Evolutionary conservation across 2,113 vertebrate species (phyloP).

Genomic region (Narcine bancroftii): DNA sequence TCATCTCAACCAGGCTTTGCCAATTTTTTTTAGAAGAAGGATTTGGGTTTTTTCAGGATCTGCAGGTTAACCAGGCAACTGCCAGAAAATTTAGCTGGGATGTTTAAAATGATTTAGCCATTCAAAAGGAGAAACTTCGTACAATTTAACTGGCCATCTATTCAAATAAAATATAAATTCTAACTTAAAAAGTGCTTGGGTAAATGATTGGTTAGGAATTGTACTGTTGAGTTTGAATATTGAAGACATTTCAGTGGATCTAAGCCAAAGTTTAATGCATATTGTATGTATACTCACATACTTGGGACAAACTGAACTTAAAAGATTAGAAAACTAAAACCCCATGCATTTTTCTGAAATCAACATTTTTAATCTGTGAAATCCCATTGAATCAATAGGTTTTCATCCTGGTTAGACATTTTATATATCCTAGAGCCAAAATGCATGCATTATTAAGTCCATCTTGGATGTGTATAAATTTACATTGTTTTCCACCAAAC

Average conservation of each 20-base stretch:
- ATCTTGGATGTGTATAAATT: background rate
- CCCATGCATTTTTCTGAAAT: constrained; percentile 26
- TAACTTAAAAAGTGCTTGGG: background rate
- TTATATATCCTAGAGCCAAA: background rate
- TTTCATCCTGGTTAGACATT: constrained; percentile 23
- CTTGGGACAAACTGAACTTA: background rate
- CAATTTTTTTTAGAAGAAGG: constrained; percentile 55
- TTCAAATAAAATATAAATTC: constrained; percentile 22
- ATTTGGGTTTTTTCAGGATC: constrained; percentile 62
- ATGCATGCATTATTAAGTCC: background rate
- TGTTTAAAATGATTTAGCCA: background rate
- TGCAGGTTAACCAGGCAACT: constrained; percentile 46
- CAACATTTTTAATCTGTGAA: background rate
- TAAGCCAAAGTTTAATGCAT: constrained; percentile 26
- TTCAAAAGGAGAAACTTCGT: background rate
- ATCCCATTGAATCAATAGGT: background rate
- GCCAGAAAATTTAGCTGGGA: background rate
- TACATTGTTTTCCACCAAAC: constrained; percentile 16
- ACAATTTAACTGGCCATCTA: background rate
- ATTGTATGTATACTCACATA: background rate
- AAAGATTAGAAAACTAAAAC: background rate
- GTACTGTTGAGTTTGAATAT: background rate
- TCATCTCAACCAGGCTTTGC: constrained; percentile 61
- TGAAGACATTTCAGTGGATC: background rate
- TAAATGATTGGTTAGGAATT: background rate